phyloP scores from a whole-genome alignment of 2,888 invertebrate genomes.

The Auanema sp. region DNA sequence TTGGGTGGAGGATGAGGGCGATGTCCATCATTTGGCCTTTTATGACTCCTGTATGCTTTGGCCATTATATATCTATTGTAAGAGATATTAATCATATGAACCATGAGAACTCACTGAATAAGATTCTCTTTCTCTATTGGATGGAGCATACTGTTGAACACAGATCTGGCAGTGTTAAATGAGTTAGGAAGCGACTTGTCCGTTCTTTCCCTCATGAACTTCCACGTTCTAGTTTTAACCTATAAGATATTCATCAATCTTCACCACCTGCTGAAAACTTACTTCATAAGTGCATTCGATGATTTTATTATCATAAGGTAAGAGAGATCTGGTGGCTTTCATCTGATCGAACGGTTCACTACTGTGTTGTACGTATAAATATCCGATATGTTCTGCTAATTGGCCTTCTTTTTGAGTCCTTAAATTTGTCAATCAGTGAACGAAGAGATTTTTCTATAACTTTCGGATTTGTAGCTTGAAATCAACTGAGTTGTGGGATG shows the following conservation, averaged over 20 bases:
- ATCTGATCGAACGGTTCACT: slow-evolving; percentile 76
- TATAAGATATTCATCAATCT: slow-evolving; percentile 4
- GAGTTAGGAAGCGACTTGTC: slow-evolving; percentile 96
- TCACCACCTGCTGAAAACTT: slow-evolving; percentile 2
- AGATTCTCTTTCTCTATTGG: slow-evolving; percentile 51
- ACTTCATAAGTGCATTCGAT: slow-evolving; percentile 78
- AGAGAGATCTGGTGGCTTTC: slow-evolving; percentile 77
- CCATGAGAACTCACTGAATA: slow-evolving; percentile 19
- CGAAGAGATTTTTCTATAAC: slow-evolving; percentile 42
- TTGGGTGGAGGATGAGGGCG: too few species aligned
- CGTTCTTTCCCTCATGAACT: slow-evolving; percentile 89
- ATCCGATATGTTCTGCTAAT: slow-evolving; percentile 64
- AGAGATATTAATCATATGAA: not conserved
- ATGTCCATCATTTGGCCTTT: too few species aligned
- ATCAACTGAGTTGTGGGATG: slow-evolving; percentile 90
- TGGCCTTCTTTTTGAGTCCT: slow-evolving; percentile 37
- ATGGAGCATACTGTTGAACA: slow-evolving; percentile 56
- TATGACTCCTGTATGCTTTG: too few species aligned
- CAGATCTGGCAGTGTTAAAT: slow-evolving; percentile 75
- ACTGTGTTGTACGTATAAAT: slow-evolving; percentile 62
- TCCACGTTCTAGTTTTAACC: slow-evolving; percentile 72
- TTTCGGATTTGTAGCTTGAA: slow-evolving; percentile 82
- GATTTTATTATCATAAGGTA: slow-evolving; percentile 85
- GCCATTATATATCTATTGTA: not conserved
- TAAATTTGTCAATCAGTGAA: slow-evolving; percentile 9